Conservation (phyloP, 2,797 vertebrate genomes). For the Merluccius polli region DNA sequence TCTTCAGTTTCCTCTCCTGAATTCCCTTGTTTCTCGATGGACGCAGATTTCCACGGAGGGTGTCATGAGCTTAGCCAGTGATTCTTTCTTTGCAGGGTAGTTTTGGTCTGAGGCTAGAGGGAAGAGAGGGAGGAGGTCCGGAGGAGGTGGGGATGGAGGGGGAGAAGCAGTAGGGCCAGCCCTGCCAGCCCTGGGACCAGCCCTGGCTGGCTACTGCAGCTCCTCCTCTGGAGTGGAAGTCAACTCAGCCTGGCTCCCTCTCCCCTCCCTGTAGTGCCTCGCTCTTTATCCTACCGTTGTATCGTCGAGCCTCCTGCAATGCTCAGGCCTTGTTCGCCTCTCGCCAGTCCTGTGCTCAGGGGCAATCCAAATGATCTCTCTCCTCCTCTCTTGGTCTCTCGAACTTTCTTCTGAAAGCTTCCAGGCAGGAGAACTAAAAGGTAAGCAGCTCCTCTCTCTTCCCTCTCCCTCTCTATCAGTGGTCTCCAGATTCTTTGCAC, state of each 20-base stretch:
- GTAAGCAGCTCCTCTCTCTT: constrained; percentile 27
- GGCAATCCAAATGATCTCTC: constrained; percentile 11
- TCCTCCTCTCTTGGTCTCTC: constrained; percentile 20
- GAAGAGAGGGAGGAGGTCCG: constrained; percentile 53
- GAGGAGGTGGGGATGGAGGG: constrained; percentile 65
- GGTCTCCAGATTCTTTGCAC: constrained; percentile 57
- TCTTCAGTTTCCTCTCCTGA: constrained; percentile 27
- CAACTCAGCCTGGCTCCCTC: constrained; percentile 66
- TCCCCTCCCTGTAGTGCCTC: constrained; percentile 34
- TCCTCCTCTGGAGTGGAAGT: constrained; percentile 68
- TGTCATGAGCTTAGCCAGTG: constrained; percentile 58
- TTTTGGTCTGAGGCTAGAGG: constrained; percentile 42
- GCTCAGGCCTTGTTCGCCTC: constrained; percentile 20
- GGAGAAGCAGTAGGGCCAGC: constrained; percentile 76
- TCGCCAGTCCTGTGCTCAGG: neutral
- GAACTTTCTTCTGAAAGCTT: constrained; percentile 19
- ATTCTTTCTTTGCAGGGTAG: constrained; percentile 77
- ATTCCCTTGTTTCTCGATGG: constrained; percentile 45
- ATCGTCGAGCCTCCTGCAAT: constrained; percentile 22
- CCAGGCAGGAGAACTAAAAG: constrained; percentile 14
- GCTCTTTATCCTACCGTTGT: constrained; percentile 26
- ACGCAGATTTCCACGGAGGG: constrained; percentile 42
- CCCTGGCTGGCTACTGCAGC: constrained; percentile 70
- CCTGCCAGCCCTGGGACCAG: constrained; percentile 73
- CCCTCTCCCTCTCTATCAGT: constrained; percentile 39